phyloP scores from a whole-genome alignment of 2,888 invertebrate species.

The Congeria kusceri region DNA sequence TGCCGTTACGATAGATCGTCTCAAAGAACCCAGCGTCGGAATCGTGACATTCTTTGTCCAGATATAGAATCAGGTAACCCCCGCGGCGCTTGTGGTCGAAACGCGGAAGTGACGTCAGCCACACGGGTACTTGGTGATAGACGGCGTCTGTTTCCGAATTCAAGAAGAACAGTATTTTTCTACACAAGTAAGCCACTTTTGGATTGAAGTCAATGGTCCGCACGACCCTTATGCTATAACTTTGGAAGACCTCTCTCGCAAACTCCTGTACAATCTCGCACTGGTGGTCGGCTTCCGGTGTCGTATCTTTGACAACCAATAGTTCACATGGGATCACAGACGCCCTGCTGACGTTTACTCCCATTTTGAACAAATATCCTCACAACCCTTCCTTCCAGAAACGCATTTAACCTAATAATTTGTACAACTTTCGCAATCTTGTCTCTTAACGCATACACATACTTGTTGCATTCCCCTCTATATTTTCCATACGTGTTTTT shows the following conservation, averaged over 20 bases:
- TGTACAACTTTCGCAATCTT: no score
- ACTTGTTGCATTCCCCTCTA: no score
- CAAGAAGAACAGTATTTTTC: conserved; percentile 4
- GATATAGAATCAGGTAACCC: background rate
- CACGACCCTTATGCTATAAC: background rate
- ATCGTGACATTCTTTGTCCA: background rate
- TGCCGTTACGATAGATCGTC: background rate
- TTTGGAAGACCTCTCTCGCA: background rate
- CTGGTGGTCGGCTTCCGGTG: background rate
- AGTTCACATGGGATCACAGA: background rate
- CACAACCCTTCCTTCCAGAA: no score
- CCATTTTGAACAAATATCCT: background rate
- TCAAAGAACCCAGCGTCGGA: background rate
- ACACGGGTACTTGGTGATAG: background rate
- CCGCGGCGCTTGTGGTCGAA: background rate
- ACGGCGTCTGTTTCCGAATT: background rate
- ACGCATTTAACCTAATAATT: no score
- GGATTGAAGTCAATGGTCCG: background rate
- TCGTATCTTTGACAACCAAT: background rate
- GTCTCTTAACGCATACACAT: no score
- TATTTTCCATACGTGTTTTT: no score
- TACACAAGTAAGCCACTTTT: background rate
- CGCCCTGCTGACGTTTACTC: background rate
- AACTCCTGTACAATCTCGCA: background rate
- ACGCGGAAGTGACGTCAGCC: conserved; percentile 4